Base-by-base conservation (phyloP, 2,113 vertebrate genomes). In the Leucosticte australis region DNA sequence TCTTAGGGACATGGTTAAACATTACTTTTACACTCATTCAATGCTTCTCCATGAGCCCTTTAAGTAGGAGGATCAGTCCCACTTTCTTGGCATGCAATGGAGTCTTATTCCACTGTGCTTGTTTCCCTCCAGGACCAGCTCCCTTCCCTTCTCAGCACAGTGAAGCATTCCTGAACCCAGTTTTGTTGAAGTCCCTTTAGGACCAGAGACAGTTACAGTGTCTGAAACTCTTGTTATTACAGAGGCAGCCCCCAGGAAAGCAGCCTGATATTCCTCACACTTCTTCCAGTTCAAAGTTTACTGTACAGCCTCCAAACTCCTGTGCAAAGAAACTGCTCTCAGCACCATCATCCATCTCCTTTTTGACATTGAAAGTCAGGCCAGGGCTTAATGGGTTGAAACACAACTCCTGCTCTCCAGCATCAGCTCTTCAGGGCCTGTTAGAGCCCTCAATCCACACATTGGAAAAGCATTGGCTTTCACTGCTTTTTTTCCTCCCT, bases 391-490 rank as follows among this genome's bases (percentile, higher is more conserved):
- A 97, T 94, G 94, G 89, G 80, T 93, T 92, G 95, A 95, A 97
- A 97, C 83, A 96, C 87, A 95, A 97, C 69, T 94, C 96, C 89
- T 41, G 50, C 78, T 74, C 89, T 96, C 82, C 95, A 90, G 65
- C 96, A 95, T 96, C 93, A 96, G 94, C 92, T 94, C 90, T 96
- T 96, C 92, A 94, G 96, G 74, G 93, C 95, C 76, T 92, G 90
- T 95, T 96, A 96, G 44, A 94, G 65, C 70, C 80, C 93, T 93
- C 84, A 62, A 83, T 95, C 96, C 78, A 69, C 84, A 78, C 87
- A 95, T 84, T 64, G 49, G 92, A 94, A 97, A 95, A 82, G 97
- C 91, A 95, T 97, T 87, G 81, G 94, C 73, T 98, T 98, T 98
- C 97, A 85, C 70, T 89, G 85, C 64, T 65, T 90, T 70, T 89